Evolutionary conservation across 53 echinoderm and acorn worm genomes (phyloP).

Genomic region (Henricia sp.): DNA sequence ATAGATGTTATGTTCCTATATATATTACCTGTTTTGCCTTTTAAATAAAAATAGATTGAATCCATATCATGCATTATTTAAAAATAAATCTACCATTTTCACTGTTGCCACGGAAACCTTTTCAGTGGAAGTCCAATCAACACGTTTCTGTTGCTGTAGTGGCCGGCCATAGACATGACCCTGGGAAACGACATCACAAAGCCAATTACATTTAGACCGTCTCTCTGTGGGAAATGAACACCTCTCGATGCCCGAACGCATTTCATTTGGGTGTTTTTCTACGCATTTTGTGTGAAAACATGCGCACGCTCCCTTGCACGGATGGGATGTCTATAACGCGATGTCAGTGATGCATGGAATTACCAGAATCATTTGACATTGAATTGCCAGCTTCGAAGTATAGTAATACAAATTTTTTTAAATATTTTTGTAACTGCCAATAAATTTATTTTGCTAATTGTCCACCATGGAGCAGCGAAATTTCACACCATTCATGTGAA

Average conservation of each 20-base stretch:
- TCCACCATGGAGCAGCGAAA: too few relatives aligned
- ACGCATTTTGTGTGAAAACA: neutral
- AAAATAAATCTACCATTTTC: neutral
- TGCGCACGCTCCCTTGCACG: neutral
- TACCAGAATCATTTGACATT: too few relatives aligned
- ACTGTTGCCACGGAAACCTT: slow-evolving; percentile 10
- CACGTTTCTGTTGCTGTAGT: slow-evolving; percentile 1
- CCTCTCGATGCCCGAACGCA: slow-evolving; percentile 12
- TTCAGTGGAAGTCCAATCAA: slow-evolving; percentile 1
- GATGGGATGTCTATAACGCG: neutral
- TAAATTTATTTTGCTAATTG: too few relatives aligned
- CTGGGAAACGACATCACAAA: slow-evolving; percentile 15
- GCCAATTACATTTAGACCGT: slow-evolving; percentile 36
- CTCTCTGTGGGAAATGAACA: slow-evolving; percentile 31
- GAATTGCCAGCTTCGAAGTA: too few relatives aligned
- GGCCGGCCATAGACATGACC: slow-evolving; percentile 13
- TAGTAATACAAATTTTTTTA: too few relatives aligned
- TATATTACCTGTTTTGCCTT: too few relatives aligned
- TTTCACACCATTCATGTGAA: too few relatives aligned
- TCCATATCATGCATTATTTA: neutral
- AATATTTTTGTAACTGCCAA: too few relatives aligned
- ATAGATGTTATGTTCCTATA: too few relatives aligned
- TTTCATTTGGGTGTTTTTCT: slow-evolving; percentile 19
- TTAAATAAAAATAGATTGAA: too few relatives aligned
- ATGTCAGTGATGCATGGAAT: slow-evolving; percentile 4